These are phyloP conservation scores for Pseudobourletiella spinata DNA, from an alignment of 1,140 invertebrate genomes.

Conservation along the genomic window DNA sequence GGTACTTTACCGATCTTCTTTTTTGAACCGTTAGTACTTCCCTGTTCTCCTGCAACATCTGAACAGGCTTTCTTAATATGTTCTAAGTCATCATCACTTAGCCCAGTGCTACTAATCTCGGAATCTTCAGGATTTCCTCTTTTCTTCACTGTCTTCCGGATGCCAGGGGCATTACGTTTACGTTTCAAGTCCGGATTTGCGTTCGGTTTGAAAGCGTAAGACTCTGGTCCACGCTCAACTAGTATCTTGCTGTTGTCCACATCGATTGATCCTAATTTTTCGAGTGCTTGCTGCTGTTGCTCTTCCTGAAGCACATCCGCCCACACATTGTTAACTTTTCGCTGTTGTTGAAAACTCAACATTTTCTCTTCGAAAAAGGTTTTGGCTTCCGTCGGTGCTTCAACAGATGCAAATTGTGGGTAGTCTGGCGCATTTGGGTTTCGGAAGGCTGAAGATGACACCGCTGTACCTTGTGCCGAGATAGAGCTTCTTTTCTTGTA, in stretches of 20 bases:
- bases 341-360: not conserved
- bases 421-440: not conserved
- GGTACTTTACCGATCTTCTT: no score
- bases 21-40: no score
- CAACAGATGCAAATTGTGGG: not conserved
- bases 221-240: not conserved
- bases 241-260: not conserved
- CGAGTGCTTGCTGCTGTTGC: not conserved
- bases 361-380: not conserved
- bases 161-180: not conserved
- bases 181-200: not conserved
- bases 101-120: constrained; percentile 23
- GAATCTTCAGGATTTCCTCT: constrained; percentile 10
- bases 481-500: not conserved
- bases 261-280: not conserved
- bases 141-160: not conserved
- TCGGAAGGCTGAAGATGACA: not conserved
- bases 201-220: not conserved
- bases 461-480: not conserved
- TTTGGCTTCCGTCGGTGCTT: not conserved
- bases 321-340: constrained; percentile 1
- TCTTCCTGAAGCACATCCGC: not conserved
- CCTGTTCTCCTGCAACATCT: no score
- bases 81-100: constrained; percentile 26
- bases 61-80: no score